Evolutionary conservation across 2,113 vertebrate species (phyloP), one percentile per base, ranked within the genome.

Genomic region (Dipodomys merriami): DNA sequence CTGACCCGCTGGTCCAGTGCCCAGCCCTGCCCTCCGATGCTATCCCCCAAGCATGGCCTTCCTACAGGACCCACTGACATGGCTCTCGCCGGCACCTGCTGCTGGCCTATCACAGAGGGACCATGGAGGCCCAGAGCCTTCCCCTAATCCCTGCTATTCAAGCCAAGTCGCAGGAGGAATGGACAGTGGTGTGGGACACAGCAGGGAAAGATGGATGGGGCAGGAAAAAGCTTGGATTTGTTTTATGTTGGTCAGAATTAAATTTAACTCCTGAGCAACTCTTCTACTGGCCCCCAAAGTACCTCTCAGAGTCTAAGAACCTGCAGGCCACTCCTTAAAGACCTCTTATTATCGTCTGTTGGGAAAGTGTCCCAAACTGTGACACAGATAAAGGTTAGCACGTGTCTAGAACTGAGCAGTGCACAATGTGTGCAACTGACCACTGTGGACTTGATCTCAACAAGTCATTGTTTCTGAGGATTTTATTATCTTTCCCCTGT

Each of bases 171-270:
- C 23, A 19, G 33, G 1, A 39, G 46, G 46, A 29, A 19, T 1
- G 78, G 33, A 46, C 6, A 39, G n/a, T 1, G 5, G 7, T 5
- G 0, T 30, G 10, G 39, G 7, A 23, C 8, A 7, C 2, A 6
- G 13, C 9, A 33, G 57, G 62, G 18, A 64, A 29, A 22, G 57
- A 1, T 62, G 15, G 29, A 1, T 20, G 4, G 23, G 6, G 8
- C 2, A 0, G 18, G 15, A 19, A 9, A 83, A 82, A 20, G 2
- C 22, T 76, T 39, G 20, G 9, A 13, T 35, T 33, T 74, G 0
- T 12, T 64, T 30, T 62, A 7, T 22, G 18, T 44, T 85, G 46
- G 72, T 73, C 1, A 5, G 67, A 86, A 76, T 76, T n/a, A 77
- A 71, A 27, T 12, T 20, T 23, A 33, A 44, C 49, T 65, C n/a